A percentile compares a stretch with the other conserved stretches of the same genome.
These are phyloP conservation scores for Megaptera novaeangliae DNA, from an alignment of 2,113 vertebrate species.

Conservation along the genomic window DNA sequence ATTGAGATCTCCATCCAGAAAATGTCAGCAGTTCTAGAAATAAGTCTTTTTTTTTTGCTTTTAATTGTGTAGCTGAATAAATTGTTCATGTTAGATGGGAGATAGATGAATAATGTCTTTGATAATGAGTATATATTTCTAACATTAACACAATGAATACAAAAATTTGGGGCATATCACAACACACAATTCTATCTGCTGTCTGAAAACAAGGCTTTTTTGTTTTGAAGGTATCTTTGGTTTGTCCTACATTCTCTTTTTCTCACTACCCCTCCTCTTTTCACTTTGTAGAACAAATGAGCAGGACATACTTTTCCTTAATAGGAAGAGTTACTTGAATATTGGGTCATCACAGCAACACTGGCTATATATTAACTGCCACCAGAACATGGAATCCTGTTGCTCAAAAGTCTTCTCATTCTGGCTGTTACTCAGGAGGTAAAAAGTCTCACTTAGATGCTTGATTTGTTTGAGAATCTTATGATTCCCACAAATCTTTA, in stretches of 20 bases:
- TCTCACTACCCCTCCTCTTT: not conserved
- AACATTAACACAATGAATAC: not conserved
- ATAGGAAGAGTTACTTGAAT: slow-evolving; percentile 56
- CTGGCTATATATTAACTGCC: not conserved
- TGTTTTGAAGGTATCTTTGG: not conserved
- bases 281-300: not conserved
- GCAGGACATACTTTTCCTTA: slow-evolving; percentile 15
- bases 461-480: slow-evolving; percentile 31
- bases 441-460: not conserved
- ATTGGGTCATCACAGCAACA: not conserved
- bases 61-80: slow-evolving; percentile 63
- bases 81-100: slow-evolving; percentile 58
- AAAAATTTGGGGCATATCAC: not conserved
- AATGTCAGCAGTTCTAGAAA: slow-evolving; percentile 64
- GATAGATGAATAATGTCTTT: slow-evolving; percentile 47
- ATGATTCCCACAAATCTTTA: not conserved
- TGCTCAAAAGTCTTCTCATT: slow-evolving; percentile 50
- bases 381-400: not conserved
- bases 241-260: not conserved
- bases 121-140: slow-evolving; percentile 62
- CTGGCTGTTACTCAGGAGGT: not conserved
- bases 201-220: not conserved
- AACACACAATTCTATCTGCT: not conserved
- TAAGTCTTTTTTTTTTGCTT: slow-evolving; percentile 56
- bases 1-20: slow-evolving; percentile 60